Evolutionary conservation across 1,140 invertebrate genomes (phyloP), one percentile per base, ranked within the genome.

Genomic region (Phymorhynchus buccinoides): DNA sequence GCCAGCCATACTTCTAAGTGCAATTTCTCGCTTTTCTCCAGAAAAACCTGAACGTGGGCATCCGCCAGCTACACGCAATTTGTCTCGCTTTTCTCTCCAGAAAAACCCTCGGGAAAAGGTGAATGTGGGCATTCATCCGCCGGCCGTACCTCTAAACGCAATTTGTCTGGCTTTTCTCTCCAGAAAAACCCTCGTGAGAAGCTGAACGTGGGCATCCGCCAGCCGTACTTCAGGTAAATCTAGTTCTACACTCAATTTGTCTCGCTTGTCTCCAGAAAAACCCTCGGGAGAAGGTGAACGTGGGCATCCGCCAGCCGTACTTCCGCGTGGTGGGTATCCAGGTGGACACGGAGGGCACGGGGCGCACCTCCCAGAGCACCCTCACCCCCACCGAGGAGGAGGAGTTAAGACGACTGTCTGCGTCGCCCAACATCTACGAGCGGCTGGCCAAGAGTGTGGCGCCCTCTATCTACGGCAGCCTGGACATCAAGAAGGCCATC

Each of bases 401-500:
- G 89, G 95, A 96, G 86, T 99, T 99, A 91, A 94, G 96, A 22
- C 94, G 97, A 88, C 94, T 99, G 86, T 97, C 98, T 12, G 95
- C 96, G 7, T 96, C 96, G 52, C 95, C 96, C 0, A 96, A 99
- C 93, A 95, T 99, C 62, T 98, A 98, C 91, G 97, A 99, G 12
- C 96, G 96, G 83, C 95, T 99, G 82, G 95, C 97, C 0, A 96
- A 95, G 87, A 99, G 97, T 81, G 96, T 99, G 89, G 99, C 99
- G 18, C 99, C 99, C 0, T 99, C 98, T 89, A 99, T 99, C 88
- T 99, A 96, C 94, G 99, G 99, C 1, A 96, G 96, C 75, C 90
- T 95, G 14, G 98, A 99, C 93, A 98, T 99, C 85, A 99, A 99
- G 91, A 99, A 99, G 94, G 97, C 99, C 2, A 97, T 99, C 52